phyloP scores from a whole-genome alignment of 2,797 vertebrate genomes.

The Pampus argenteus region DNA sequence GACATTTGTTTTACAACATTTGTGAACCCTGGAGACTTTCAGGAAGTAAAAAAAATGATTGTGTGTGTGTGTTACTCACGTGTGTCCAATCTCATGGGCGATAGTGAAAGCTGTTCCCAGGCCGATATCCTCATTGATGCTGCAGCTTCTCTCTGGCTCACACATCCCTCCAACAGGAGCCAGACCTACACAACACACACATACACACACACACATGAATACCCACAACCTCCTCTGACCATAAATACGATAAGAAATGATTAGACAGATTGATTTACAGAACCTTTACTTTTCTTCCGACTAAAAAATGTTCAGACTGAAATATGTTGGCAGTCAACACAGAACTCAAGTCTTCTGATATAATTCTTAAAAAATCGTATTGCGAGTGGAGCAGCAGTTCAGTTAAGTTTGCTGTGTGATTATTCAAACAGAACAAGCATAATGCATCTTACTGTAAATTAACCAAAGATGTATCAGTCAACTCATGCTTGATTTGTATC shows the following conservation, averaged over 20 bases:
- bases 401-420: background rate
- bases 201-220: constrained; percentile 54
- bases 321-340: background rate
- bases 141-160: constrained; percentile 96
- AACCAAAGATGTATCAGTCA: background rate
- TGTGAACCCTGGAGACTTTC: too few relatives aligned
- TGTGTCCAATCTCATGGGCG: constrained; percentile 98
- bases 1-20: too few relatives aligned
- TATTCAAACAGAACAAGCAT: background rate
- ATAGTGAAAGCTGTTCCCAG: constrained; percentile 98
- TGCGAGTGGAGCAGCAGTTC: background rate
- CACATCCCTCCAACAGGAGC: constrained; percentile 98
- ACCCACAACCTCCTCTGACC: constrained; percentile 7
- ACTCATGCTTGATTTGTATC: background rate
- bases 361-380: too few relatives aligned
- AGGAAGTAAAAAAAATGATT: background rate
- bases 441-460: background rate
- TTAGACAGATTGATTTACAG: background rate
- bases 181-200: constrained; percentile 85
- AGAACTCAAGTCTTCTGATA: too few relatives aligned
- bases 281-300: background rate
- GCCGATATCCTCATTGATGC: constrained; percentile 98
- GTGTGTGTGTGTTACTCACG: constrained; percentile 84
- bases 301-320: background rate
- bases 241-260: background rate